phyloP scores from a whole-genome alignment of 2,113 vertebrate genomes.

The Tympanuchus pallidicinctus region DNA sequence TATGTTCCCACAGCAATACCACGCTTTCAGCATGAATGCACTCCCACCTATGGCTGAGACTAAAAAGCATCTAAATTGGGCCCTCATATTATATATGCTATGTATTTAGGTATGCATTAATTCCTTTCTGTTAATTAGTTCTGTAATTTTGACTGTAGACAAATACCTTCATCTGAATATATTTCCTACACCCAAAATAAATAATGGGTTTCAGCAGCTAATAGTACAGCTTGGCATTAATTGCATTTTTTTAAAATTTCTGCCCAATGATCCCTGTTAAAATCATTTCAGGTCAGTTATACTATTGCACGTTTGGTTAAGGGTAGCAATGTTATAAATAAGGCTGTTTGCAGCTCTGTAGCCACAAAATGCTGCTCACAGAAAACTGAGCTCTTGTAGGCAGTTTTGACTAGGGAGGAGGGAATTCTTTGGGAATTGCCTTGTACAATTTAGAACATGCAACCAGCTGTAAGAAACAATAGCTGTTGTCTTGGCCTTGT shows the following conservation, averaged over 20 bases:
- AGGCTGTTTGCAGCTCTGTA: not conserved
- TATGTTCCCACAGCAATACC: conserved; percentile 35
- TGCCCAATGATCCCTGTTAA: not conserved
- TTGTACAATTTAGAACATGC: not conserved
- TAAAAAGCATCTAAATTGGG: not conserved
- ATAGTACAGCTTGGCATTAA: not conserved
- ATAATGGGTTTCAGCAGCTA: not conserved
- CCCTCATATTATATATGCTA: not conserved
- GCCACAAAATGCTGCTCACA: not conserved
- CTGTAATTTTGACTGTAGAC: not conserved
- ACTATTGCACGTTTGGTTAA: not conserved
- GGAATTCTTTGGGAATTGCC: not conserved
- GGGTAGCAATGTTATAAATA: not conserved
- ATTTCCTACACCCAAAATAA: not conserved
- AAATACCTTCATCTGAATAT: not conserved
- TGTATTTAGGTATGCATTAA: not conserved
- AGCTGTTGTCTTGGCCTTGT: not conserved
- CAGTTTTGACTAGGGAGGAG: not conserved
- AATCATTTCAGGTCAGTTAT: not conserved
- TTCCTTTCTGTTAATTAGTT: not conserved
- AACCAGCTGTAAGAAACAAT: not conserved
- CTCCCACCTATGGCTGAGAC: conserved; percentile 22
- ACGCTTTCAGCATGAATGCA: not conserved
- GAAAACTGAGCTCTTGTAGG: not conserved
- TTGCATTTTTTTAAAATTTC: not conserved